Conservation (phyloP, 2,888 invertebrate genomes). For the Synanthedon andrenaeformis region DNA sequence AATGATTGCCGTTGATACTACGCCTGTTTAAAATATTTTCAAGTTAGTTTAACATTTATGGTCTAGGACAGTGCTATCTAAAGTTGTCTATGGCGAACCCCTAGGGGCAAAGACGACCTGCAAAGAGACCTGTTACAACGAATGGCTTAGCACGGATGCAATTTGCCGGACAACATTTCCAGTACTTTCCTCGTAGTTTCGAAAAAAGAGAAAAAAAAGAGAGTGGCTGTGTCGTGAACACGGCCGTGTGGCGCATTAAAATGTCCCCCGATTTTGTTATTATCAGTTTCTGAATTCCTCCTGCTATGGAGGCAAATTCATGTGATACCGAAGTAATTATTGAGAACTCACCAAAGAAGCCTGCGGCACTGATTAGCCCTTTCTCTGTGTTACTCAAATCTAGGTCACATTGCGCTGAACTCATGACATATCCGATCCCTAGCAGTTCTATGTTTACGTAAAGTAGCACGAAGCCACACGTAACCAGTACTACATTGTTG, state of each 20-base stretch:
- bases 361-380: slow-evolving; percentile 73
- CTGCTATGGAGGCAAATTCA: too few relatives aligned
- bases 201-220: too few relatives aligned
- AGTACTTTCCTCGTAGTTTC: too few relatives aligned
- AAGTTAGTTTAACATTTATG: slow-evolving; percentile 1
- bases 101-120: not conserved
- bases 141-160: too few relatives aligned
- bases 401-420: slow-evolving; percentile 76
- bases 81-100: not conserved
- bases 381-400: slow-evolving; percentile 68
- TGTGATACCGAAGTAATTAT: too few relatives aligned
- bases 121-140: too few relatives aligned
- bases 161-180: too few relatives aligned
- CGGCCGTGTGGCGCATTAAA: too few relatives aligned
- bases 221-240: too few relatives aligned
- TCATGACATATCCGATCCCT: slow-evolving; percentile 75
- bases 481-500: slow-evolving; percentile 71
- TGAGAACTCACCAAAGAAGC: slow-evolving; percentile 68
- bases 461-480: slow-evolving; percentile 75
- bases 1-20: slow-evolving; percentile 78
- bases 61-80: not conserved
- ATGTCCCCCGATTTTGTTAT: too few relatives aligned
- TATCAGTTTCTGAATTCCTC: too few relatives aligned
- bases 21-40: slow-evolving; percentile 48
- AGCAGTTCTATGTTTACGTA: slow-evolving; percentile 77